These are phyloP conservation scores for Anthopleura sola DNA, from an alignment of 64 coral and sea anemone species.

Conservation along the genomic window DNA sequence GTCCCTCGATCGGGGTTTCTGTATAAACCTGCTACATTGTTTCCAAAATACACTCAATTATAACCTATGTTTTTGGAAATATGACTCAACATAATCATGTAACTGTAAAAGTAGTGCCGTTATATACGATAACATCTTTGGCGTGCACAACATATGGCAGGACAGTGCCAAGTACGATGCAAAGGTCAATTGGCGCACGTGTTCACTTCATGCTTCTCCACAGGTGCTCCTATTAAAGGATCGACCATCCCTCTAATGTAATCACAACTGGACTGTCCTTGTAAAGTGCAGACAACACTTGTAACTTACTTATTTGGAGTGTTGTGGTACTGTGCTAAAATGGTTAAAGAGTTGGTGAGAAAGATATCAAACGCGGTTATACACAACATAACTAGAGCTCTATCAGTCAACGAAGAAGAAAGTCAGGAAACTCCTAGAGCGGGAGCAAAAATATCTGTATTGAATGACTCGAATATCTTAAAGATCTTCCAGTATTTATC, in stretches of 20 bases:
- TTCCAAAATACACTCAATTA: no score
- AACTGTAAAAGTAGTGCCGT: no score
- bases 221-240: not conserved
- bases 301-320: not conserved
- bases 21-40: no score
- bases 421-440: not conserved
- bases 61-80: no score
- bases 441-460: not conserved
- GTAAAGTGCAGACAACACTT: not conserved
- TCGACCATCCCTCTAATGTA: not conserved
- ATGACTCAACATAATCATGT: no score
- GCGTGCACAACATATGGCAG: no score
- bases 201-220: not conserved
- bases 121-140: no score
- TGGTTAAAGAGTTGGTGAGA: slow-evolving; percentile 5
- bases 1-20: no score
- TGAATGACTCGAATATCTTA: slow-evolving; percentile 45
- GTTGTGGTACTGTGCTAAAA: not conserved
- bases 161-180: not conserved
- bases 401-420: slow-evolving; percentile 21
- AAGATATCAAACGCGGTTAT: slow-evolving; percentile 11
- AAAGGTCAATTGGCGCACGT: not conserved
- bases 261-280: not conserved
- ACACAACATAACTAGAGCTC: not conserved
- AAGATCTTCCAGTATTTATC: slow-evolving; percentile 54